Percentiles rank a stretch among this genome's conserved stretches.
Evolutionary conservation across 2,797 vertebrate species (phyloP).

Genomic region (Brachyalestes nurse): DNA sequence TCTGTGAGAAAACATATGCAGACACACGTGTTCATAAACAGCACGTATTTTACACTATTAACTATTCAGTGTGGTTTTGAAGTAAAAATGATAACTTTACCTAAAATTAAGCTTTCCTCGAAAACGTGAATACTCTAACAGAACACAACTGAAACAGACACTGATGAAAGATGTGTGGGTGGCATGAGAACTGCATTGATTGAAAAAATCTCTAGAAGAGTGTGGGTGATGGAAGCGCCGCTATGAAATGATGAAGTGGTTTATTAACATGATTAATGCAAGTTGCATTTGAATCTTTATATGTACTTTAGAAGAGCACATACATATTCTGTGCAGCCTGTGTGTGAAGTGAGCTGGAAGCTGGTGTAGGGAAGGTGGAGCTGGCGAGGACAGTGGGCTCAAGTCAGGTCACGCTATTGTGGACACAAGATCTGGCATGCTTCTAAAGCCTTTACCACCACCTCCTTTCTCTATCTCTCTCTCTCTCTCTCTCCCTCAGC

Average conservation of each 20-base stretch:
- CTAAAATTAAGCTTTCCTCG: not conserved
- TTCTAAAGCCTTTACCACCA: not conserved
- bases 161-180: not conserved
- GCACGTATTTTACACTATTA: not conserved
- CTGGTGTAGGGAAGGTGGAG: conserved; percentile 28
- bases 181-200: not conserved
- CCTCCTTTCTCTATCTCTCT: conserved; percentile 3
- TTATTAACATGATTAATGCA: conserved; percentile 75
- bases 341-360: conserved; percentile 17
- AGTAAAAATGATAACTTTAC: not conserved
- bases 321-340: conserved; percentile 11
- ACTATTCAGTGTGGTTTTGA: not conserved
- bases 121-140: not conserved
- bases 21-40: conserved; percentile 27
- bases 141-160: not conserved
- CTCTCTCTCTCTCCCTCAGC: conserved; percentile 6
- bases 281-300: conserved; percentile 58
- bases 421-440: conserved; percentile 16
- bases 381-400: conserved; percentile 21
- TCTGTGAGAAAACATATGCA: conserved; percentile 70
- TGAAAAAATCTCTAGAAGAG: conserved; percentile 9
- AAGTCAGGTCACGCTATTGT: conserved; percentile 36
- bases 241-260: conserved; percentile 68
- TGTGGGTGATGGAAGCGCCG: not conserved
- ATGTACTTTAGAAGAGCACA: not conserved